Evolutionary conservation across 2,797 vertebrate genomes (phyloP), one percentile per base, ranked within the genome.

Genomic region (Tympanoctomys barrerae): DNA sequence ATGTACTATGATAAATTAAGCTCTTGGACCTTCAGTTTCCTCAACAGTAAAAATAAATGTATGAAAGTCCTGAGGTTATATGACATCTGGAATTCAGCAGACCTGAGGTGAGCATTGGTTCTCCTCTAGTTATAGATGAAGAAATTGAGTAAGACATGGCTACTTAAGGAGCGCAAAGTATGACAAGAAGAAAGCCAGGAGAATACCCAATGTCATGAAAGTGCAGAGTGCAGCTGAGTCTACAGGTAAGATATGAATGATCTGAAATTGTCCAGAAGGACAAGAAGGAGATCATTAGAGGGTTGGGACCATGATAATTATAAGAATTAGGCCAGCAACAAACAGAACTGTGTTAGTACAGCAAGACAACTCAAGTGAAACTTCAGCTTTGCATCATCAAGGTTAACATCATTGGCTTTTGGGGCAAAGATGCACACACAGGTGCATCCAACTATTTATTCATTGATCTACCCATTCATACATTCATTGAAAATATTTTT

Each of bases 1-100:
- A n/a, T 2, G 31, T 78, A 33, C 52, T 92, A 28, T 82, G 24
- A 91, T 73, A 52, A 49, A 61, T 46, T 42, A 84, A 42, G 28
- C n/a, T 92, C 31, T 46, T 70, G 4, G 68, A 87, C 54, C 46
- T 66, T 96, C 73, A 49, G 52, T 86, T 94, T 97, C 88, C 70
- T 95, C 16, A 68, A 49, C n/a, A 82, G 61, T 93, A 82, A 96
- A 75, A 79, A 54, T 59, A 62, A 61, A 85, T 87, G 83, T 39
- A 21, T 52, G 92, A 68, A 70, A 78, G 54, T 94, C 39, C 39
- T 79, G 62, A 86, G 28, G 19, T 46, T 59, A 75, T 14, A 21
- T 26, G 59, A n/a, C 70, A 4, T 54, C 39, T 36, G 68, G 24
- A 13, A 52, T 54, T 46, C 0, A 79, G 39, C 7, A 42, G 24